These are phyloP conservation scores for Neoscelio sp. DNA, from an alignment of 2,888 invertebrate genomes.

Conservation along the genomic window DNA sequence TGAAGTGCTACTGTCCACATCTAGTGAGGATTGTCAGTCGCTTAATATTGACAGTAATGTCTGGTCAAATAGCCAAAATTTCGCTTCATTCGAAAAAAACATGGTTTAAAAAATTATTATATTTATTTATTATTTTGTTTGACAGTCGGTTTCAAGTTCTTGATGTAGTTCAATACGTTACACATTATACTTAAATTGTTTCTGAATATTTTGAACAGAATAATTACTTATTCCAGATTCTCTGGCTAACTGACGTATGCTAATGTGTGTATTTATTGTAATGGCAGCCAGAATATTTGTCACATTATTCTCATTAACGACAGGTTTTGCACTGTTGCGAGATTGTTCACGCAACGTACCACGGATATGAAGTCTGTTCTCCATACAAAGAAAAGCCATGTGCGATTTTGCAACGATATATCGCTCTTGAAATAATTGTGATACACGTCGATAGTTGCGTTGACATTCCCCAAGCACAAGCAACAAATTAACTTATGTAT, in stretches of 20 bases:
- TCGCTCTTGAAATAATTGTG: conserved; percentile 11
- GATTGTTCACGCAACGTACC: conserved; percentile 16
- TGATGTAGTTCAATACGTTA: not conserved
- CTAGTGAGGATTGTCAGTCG: too few species aligned
- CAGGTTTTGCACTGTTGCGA: not conserved
- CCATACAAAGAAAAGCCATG: conserved; percentile 11
- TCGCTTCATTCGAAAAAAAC: too few species aligned
- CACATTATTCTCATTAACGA: conserved; percentile 7
- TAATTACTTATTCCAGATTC: not conserved
- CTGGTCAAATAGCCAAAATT: too few species aligned
- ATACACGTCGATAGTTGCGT: conserved; percentile 12
- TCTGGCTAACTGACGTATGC: not conserved
- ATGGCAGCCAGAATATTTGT: conserved; percentile 1
- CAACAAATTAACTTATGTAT: conserved; percentile 32
- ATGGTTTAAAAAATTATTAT: too few species aligned
- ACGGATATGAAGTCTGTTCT: conserved; percentile 8
- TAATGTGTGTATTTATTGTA: not conserved
- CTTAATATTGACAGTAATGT: too few species aligned
- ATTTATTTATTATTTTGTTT: too few species aligned
- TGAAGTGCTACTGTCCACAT: too few species aligned
- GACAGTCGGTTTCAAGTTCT: too few species aligned
- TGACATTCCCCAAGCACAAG: conserved; percentile 39
- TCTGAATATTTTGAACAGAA: not conserved
- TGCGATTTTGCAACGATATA: conserved; percentile 6
- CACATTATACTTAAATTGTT: not conserved